phyloP scores from a whole-genome alignment of 2,113 vertebrate species.

The Orcinus orca region DNA sequence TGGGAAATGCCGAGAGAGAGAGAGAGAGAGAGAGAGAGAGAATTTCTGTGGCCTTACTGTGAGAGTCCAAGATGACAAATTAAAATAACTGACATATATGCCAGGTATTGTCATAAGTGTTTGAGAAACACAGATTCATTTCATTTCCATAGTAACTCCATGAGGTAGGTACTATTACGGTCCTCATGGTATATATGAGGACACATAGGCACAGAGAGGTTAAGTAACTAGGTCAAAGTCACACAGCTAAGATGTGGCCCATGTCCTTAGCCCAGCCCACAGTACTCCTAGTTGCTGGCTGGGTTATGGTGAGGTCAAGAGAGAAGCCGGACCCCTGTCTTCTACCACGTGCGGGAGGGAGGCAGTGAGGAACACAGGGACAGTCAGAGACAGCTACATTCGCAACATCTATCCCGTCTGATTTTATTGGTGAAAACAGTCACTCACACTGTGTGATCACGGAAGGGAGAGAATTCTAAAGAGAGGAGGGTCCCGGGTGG shows the following conservation, averaged over 20 bases:
- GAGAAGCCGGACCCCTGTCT: neutral
- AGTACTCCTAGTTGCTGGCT: neutral
- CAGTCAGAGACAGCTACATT: neutral
- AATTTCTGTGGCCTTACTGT: neutral
- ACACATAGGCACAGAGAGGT: neutral
- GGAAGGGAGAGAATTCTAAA: neutral
- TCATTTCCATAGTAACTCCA: neutral
- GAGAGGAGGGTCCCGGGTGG: neutral
- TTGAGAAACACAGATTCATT: neutral
- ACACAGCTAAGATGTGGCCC: neutral
- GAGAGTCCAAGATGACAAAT: neutral
- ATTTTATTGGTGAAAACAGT: neutral
- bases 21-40: neutral
- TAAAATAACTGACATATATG: neutral
- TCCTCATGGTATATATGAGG: neutral
- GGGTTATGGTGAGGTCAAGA: neutral
- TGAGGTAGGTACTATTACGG: neutral
- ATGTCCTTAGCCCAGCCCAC: neutral
- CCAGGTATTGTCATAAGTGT: neutral
- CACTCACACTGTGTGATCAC: neutral
- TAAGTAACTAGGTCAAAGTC: neutral
- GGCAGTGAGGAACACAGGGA: too few relatives aligned
- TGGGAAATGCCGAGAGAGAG: neutral
- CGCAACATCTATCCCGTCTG: fast-evolving
- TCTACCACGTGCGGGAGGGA: neutral